A percentile compares a stretch with the other conserved stretches of the same genome.
These are phyloP conservation scores for Chionodraco myersi DNA, from an alignment of 2,113 vertebrate species.

Conservation along the genomic window DNA sequence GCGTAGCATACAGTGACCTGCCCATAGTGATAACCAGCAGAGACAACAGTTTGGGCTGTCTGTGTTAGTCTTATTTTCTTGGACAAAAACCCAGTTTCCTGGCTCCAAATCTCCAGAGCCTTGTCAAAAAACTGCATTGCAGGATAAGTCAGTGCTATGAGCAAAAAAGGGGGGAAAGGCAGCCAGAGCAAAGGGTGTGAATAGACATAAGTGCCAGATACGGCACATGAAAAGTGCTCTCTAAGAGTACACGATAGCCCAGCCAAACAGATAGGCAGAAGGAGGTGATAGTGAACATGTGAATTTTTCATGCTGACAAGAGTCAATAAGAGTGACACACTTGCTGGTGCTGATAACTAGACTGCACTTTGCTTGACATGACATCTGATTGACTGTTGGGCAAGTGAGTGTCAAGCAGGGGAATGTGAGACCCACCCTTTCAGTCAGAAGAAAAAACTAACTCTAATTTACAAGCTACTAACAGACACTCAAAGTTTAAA, in stretches of 20 bases:
- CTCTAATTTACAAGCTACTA: not conserved
- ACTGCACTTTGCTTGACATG: conserved; percentile 50
- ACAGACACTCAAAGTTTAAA: not conserved
- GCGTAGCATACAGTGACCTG: conserved; percentile 5
- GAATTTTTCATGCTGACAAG: conserved; percentile 70
- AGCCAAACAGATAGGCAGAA: conserved; percentile 25
- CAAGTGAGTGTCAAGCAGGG: conserved; percentile 23
- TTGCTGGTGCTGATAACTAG: conserved; percentile 43
- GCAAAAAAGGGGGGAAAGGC: conserved; percentile 1
- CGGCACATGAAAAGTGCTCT: conserved; percentile 31
- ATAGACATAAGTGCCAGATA: conserved; percentile 38
- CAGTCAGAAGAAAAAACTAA: not conserved
- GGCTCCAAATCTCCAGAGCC: conserved; percentile 42
- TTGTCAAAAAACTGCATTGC: conserved; percentile 74
- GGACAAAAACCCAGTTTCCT: conserved; percentile 40
- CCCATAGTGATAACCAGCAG: conserved; percentile 23
- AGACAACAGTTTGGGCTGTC: conserved; percentile 21
- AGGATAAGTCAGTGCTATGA: conserved; percentile 46
- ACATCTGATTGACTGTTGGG: conserved; percentile 25
- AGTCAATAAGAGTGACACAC: conserved; percentile 47
- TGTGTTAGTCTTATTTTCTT: conserved; percentile 30
- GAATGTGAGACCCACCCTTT: not conserved
- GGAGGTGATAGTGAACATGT: conserved; percentile 34
- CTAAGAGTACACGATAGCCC: not conserved
- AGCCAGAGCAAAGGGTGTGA: conserved; percentile 46